These are phyloP conservation scores for Dendronephthya gigantea DNA, from an alignment of 64 coral and sea anemone species.

Conservation along the genomic window DNA sequence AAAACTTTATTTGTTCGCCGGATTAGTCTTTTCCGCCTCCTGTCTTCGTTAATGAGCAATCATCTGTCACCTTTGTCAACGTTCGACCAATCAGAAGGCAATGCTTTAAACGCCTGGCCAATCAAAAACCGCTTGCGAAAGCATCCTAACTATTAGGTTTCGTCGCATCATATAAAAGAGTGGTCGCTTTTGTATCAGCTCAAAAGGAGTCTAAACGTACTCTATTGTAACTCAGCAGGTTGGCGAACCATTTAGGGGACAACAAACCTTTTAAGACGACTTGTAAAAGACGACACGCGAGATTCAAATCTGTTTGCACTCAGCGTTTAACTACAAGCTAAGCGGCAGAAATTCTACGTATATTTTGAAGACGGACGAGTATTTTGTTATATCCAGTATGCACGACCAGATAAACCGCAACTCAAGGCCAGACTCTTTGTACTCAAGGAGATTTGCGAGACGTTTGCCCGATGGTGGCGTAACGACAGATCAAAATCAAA, in stretches of 20 bases:
- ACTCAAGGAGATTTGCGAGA: not conserved
- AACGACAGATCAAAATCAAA: not conserved
- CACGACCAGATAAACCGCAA: not conserved
- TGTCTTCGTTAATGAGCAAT: not conserved
- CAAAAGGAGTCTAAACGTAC: not conserved
- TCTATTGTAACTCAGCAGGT: not conserved
- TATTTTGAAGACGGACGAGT: not conserved
- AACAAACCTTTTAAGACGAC: not conserved
- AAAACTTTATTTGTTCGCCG: not conserved
- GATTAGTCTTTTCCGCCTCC: not conserved
- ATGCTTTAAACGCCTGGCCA: not conserved
- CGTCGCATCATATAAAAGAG: not conserved
- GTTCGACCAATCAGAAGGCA: not conserved
- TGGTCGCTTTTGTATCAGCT: not conserved
- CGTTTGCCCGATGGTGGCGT: not conserved
- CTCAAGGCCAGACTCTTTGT: not conserved
- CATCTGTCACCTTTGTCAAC: not conserved
- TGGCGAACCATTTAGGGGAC: not conserved
- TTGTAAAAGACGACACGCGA: not conserved
- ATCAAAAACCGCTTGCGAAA: not conserved
- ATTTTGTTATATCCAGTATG: not conserved
- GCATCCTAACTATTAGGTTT: not conserved
- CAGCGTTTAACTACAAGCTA: not conserved
- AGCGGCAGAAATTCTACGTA: not conserved
- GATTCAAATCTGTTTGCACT: not conserved